Conservation (phyloP, 2,797 vertebrate genomes). For the Dicrostonyx torquatus region DNA sequence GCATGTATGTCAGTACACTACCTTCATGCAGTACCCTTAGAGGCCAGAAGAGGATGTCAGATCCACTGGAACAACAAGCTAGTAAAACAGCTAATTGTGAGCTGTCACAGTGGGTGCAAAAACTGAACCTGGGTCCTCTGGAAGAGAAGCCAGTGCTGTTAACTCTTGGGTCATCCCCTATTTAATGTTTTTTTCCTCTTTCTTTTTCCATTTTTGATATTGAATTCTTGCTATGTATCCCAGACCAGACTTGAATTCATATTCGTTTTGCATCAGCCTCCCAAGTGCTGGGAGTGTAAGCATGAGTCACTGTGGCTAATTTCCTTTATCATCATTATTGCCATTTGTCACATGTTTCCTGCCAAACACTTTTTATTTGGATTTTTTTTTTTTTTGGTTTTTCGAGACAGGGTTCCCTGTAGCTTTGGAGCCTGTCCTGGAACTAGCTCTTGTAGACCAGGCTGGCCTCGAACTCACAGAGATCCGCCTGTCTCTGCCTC, state of each 20-base stretch:
- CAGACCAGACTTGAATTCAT: background rate
- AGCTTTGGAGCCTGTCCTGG: too few relatives aligned
- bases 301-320: background rate
- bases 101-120: too few relatives aligned
- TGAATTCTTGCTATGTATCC: background rate
- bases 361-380: constrained; percentile 29
- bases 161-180: background rate
- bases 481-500: too few relatives aligned
- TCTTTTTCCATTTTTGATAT: background rate
- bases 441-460: too few relatives aligned
- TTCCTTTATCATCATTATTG: constrained; percentile 7
- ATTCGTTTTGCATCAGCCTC: background rate
- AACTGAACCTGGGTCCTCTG: background rate
- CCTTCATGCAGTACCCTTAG: background rate
- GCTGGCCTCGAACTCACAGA: too few relatives aligned
- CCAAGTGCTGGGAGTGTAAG: background rate
- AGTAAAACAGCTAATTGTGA: too few relatives aligned
- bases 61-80: background rate
- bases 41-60: background rate
- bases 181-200: background rate
- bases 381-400: background rate
- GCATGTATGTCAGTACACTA: background rate
- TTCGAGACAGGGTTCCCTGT: too few relatives aligned
- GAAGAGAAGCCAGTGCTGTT: background rate
- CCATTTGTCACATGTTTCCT: background rate